Evolutionary conservation across 1,140 invertebrate genomes (phyloP), one percentile per base, ranked within the genome.

Genomic region (Pinna nobilis): DNA sequence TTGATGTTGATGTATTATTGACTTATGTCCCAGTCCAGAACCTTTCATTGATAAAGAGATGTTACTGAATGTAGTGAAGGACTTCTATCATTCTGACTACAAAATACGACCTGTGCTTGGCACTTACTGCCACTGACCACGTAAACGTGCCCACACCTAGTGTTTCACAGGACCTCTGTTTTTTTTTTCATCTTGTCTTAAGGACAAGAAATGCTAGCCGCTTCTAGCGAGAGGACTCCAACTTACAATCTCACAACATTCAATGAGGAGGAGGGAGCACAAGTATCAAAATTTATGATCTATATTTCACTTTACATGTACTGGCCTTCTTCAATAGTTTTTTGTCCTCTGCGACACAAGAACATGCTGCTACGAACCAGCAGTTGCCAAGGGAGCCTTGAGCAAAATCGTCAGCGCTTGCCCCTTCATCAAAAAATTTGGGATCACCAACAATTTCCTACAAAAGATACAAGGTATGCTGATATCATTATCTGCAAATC

Each of bases 361-460:
- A 92, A 7, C 93, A 90, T 0, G 93, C 93, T 2, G 93, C 92
- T 33, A 94, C 87, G 18, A 94, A 90, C 91, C 93, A 94, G 70
- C 92, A 91, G 77, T 94, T 93, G 2, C 93, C 89, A 72, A 82
- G 61, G 35, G 50, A 81, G 20, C 92, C 92, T 81, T 93, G 92
- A 28, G 89, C 89, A 32, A 92, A 91, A 84, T 93, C 92, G 78
- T 89, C 90, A 23, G 89, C 88, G 77, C 89, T 90, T 0, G 88
- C 90, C 37, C 91, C 91, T 68, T 91, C 91, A 11, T 91, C 91
- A 72, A 92, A 91, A 59, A 92, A 87, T 32, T 88, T 86, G 1
- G 91, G 91, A 49, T 91, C 75, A 13, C 72, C 32, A 25, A 82
- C 80, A 61, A 89, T 87, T 51, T 89, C 87, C 86, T 88, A 68